These are phyloP conservation scores for Scylla paramamosain DNA, from an alignment of 1,140 invertebrate species.

Conservation along the genomic window DNA sequence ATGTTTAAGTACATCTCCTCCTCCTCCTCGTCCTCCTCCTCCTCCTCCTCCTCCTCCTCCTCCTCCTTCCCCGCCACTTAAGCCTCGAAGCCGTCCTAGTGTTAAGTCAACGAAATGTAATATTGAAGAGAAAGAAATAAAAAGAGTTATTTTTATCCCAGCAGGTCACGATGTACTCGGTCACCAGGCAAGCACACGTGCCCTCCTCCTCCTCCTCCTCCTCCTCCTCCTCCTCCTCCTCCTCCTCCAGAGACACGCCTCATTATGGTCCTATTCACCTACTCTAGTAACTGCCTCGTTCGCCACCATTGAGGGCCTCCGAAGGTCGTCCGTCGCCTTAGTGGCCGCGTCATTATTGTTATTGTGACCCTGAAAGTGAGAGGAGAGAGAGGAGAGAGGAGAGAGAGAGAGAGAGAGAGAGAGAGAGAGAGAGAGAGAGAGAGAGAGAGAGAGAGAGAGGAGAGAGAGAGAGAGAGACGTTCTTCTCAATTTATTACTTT, in stretches of 20 bases:
- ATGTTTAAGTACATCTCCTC: neutral
- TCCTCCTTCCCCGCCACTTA: neutral
- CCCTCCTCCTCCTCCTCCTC: neutral
- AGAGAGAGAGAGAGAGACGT: neutral
- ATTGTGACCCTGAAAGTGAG: too few species aligned
- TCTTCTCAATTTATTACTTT: neutral
- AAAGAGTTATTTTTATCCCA: neutral
- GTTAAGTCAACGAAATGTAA: too few species aligned
- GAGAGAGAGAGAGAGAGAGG: conserved; percentile 34
- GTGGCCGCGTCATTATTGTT: too few species aligned
- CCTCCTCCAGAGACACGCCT: neutral
- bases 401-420: conserved; percentile 10
- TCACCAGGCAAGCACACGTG: neutral
- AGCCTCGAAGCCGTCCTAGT: too few species aligned
- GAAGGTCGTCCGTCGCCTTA: too few species aligned
- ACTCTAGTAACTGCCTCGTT: too few species aligned
- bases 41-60: neutral
- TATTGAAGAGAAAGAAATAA: neutral
- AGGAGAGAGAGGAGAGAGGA: neutral
- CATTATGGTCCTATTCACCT: too few species aligned
- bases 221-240: neutral
- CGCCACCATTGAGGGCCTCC: too few species aligned
- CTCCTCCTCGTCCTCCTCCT: neutral
- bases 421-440: conserved; percentile 4
- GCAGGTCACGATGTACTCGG: neutral